phyloP scores from a whole-genome alignment of 2,888 invertebrate species.

The Perithous albicinctus region DNA sequence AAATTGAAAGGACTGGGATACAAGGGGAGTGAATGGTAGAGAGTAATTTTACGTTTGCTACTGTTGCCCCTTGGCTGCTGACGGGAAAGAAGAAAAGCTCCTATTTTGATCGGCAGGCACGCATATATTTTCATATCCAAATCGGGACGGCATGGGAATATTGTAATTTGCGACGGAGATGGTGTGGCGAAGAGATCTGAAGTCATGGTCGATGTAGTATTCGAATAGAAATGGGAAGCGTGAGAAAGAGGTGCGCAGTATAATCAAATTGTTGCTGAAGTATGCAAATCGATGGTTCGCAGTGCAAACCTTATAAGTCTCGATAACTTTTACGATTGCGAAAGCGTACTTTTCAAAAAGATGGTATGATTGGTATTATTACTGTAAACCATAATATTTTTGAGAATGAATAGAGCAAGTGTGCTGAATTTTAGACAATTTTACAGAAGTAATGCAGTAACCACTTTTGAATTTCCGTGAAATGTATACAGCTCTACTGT shows the following conservation, averaged over 20 bases:
- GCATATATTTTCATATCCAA: constrained; percentile 83
- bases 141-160: constrained; percentile 81
- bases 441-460: no score
- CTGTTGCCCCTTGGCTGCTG: constrained; percentile 45
- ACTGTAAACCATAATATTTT: no score
- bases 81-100: constrained; percentile 62
- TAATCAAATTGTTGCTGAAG: constrained; percentile 78
- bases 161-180: constrained; percentile 84
- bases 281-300: constrained; percentile 79
- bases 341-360: constrained; percentile 26
- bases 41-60: constrained; percentile 48
- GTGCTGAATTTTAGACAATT: no score
- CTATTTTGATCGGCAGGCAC: constrained; percentile 80
- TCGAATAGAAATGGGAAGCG: constrained; percentile 32
- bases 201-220: constrained; percentile 71
- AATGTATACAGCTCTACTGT: no score
- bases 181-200: constrained; percentile 78
- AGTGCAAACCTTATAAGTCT: constrained; percentile 52
- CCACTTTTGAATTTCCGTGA: no score
- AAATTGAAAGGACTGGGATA: constrained; percentile 6
- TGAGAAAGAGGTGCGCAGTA: constrained; percentile 61
- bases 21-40: constrained; percentile 16
- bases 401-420: no score
- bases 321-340: neutral
- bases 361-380: no score